phyloP scores from a whole-genome alignment of 2,113 vertebrate genomes.

The Mungos mungo region DNA sequence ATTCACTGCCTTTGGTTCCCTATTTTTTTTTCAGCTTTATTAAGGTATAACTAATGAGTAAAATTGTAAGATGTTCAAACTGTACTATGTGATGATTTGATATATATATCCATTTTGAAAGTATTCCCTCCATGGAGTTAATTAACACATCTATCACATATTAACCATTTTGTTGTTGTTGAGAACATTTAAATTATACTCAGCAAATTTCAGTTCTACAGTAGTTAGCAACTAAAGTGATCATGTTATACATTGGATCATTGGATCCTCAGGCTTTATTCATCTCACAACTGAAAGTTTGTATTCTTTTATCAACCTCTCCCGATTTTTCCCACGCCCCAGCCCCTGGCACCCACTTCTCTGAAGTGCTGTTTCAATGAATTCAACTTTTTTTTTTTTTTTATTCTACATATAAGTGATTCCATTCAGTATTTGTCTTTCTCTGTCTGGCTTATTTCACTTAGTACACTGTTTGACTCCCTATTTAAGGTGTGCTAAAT shows the following conservation, averaged over 20 bases:
- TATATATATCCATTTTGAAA: not conserved
- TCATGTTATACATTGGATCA: not conserved
- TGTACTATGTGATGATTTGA: not conserved
- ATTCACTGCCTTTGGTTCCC: not conserved
- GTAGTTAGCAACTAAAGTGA: not conserved
- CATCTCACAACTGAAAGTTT: not conserved
- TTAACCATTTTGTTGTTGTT: not conserved
- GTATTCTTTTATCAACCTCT: not conserved
- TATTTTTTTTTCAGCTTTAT: not conserved
- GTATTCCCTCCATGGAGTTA: not conserved
- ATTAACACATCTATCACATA: not conserved
- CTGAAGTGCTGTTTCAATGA: not conserved
- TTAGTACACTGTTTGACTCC: not conserved
- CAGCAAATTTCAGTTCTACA: not conserved
- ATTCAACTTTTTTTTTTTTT: not conserved
- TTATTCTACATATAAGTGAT: not conserved
- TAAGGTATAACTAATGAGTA: not conserved
- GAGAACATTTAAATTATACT: not conserved
- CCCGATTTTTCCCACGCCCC: not conserved
- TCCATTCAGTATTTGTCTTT: not conserved
- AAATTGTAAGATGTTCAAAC: not conserved
- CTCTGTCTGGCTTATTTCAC: not conserved
- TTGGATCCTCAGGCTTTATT: not conserved
- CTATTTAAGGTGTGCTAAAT: not conserved
- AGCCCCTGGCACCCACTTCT: not conserved